Evolutionary conservation across 2,888 invertebrate genomes (phyloP).

Genomic region (Heliconius erato): DNA sequence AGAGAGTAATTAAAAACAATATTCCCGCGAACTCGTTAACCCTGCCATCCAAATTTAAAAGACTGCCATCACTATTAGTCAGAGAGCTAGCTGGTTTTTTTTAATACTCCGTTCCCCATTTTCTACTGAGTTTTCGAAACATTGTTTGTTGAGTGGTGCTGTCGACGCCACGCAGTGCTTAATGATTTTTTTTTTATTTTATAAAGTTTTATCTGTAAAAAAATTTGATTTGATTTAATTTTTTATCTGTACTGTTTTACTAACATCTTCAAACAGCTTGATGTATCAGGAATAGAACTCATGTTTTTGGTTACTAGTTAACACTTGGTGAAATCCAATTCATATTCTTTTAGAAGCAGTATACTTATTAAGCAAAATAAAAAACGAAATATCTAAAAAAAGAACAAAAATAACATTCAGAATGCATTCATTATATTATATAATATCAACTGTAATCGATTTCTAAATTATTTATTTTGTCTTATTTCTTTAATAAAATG

Average conservation of each 20-base stretch:
- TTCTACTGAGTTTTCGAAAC: too few species aligned
- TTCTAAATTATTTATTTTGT: too few species aligned
- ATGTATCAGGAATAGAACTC: not conserved
- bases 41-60: constrained; percentile 55
- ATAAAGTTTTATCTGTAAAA: not conserved
- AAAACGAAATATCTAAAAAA: too few species aligned
- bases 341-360: not conserved
- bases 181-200: not conserved
- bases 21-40: constrained; percentile 57
- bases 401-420: too few species aligned
- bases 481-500: not conserved
- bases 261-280: not conserved
- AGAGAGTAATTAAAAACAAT: constrained; percentile 54
- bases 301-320: not conserved
- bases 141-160: too few species aligned
- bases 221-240: too few species aligned
- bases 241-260: not conserved
- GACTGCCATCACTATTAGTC: constrained; percentile 56
- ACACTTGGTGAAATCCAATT: not conserved
- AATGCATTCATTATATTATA: too few species aligned
- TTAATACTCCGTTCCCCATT: not conserved
- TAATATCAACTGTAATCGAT: too few species aligned
- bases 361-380: not conserved
- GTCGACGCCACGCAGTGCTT: not conserved
- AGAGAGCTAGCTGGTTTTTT: not conserved